A percentile compares a stretch with the other conserved stretches of the same genome.
Conservation (phyloP, 2,113 vertebrate genomes). For the Trematocara nigrifrons region DNA sequence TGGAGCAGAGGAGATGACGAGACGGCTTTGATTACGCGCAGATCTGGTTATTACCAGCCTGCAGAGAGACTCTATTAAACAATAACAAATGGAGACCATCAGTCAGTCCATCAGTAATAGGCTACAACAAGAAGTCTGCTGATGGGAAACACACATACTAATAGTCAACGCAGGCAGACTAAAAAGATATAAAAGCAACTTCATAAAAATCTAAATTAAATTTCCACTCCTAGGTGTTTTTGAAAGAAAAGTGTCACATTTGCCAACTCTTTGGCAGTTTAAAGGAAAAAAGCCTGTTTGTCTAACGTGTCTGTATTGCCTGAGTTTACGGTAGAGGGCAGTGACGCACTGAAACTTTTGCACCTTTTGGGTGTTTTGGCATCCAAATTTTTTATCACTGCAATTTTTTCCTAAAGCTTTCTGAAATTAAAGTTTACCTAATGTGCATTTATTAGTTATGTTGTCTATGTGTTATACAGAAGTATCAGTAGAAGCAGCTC, state of each 20-base stretch:
- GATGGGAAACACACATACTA: slow-evolving; percentile 36
- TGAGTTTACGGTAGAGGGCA: background rate
- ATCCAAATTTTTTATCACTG: background rate
- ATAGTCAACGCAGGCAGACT: background rate
- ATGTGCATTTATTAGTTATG: background rate
- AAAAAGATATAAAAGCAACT: background rate
- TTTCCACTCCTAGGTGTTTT: slow-evolving; percentile 7
- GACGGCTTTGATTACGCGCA: slow-evolving; percentile 32
- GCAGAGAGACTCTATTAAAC: slow-evolving; percentile 20
- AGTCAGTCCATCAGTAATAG: slow-evolving; percentile 20
- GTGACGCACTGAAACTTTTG: background rate
- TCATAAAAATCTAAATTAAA: background rate
- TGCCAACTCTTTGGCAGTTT: background rate
- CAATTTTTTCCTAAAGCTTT: background rate
- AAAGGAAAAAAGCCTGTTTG: background rate
- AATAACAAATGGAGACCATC: slow-evolving; percentile 50
- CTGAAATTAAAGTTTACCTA: background rate
- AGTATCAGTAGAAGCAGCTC: background rate
- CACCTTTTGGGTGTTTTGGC: background rate
- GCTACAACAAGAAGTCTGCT: slow-evolving; percentile 25
- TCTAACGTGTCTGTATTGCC: background rate
- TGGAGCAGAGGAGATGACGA: background rate
- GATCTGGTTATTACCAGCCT: slow-evolving; percentile 25
- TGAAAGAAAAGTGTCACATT: background rate
- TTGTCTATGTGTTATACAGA: background rate